These are phyloP conservation scores for Cromileptes altivelis DNA, from an alignment of 2,113 vertebrate species.

Conservation along the genomic window DNA sequence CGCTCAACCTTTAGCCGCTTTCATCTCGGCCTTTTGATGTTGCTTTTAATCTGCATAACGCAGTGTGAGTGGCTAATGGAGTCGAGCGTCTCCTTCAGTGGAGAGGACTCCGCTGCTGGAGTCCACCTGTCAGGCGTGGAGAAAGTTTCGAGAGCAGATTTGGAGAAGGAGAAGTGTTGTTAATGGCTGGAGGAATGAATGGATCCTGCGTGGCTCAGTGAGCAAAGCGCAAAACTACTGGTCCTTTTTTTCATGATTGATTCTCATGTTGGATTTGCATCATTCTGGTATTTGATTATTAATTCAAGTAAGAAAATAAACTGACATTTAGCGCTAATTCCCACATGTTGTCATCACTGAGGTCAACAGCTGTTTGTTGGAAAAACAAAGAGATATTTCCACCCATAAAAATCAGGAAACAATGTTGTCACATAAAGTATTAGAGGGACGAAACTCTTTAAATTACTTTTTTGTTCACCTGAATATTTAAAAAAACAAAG, in stretches of 20 bases:
- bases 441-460: not conserved
- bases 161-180: not conserved
- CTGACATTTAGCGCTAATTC: no score
- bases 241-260: not conserved
- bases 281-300: not conserved
- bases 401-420: not conserved
- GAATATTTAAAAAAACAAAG: no score
- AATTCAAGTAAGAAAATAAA: not conserved
- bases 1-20: slow-evolving; percentile 80
- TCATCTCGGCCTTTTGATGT: slow-evolving; percentile 84
- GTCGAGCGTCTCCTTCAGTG: slow-evolving; percentile 60
- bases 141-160: slow-evolving; percentile 14
- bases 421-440: not conserved
- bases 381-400: not conserved
- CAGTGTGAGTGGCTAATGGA: slow-evolving; percentile 61
- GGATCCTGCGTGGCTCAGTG: not conserved
- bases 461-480: no score
- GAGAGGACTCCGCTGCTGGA: slow-evolving; percentile 45
- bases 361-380: no score
- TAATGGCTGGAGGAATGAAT: not conserved
- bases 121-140: slow-evolving; percentile 64
- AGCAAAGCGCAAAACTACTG: not conserved
- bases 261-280: not conserved
- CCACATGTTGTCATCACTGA: not conserved
- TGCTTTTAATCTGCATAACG: slow-evolving; percentile 74